Percentiles rank a stretch among this genome's conserved stretches.
These are phyloP conservation scores for Apeira syringaria DNA, from an alignment of 2,888 invertebrate species.

Conservation along the genomic window DNA sequence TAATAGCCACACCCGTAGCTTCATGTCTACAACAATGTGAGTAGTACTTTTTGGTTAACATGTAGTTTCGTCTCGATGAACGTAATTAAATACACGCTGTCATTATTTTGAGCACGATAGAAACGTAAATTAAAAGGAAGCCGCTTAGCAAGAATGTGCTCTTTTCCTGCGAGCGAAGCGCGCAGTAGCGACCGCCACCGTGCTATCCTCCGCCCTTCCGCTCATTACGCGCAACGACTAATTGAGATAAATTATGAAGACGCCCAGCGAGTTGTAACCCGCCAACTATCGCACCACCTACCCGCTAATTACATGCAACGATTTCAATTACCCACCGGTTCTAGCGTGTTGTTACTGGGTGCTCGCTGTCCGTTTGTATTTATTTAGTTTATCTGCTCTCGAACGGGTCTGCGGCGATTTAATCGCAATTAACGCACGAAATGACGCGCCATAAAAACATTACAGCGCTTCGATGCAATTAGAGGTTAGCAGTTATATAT, in stretches of 20 bases:
- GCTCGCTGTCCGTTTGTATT: constrained; percentile 44
- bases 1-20: no score
- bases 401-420: constrained; percentile 45
- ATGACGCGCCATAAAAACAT: constrained; percentile 45
- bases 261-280: constrained; percentile 68
- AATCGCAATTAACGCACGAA: constrained; percentile 54
- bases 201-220: constrained; percentile 60
- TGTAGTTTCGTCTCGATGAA: no score
- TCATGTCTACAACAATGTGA: no score
- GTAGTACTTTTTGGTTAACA: no score
- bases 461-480: constrained; percentile 50
- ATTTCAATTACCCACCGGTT: constrained; percentile 66
- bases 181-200: constrained; percentile 28
- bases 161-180: constrained; percentile 35
- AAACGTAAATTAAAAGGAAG: constrained; percentile 37
- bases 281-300: constrained; percentile 65
- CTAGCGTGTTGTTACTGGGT: constrained; percentile 44
- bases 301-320: constrained; percentile 75
- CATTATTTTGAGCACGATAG: constrained; percentile 34
- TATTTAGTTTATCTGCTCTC: constrained; percentile 45
- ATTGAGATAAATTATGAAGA: constrained; percentile 82
- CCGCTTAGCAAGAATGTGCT: constrained; percentile 27
- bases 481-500: constrained; percentile 52
- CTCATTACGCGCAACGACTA: constrained; percentile 72
- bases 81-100: no score